Base-by-base conservation (phyloP, 2,113 vertebrate species). In the Lethenteron reissneri region DNA sequence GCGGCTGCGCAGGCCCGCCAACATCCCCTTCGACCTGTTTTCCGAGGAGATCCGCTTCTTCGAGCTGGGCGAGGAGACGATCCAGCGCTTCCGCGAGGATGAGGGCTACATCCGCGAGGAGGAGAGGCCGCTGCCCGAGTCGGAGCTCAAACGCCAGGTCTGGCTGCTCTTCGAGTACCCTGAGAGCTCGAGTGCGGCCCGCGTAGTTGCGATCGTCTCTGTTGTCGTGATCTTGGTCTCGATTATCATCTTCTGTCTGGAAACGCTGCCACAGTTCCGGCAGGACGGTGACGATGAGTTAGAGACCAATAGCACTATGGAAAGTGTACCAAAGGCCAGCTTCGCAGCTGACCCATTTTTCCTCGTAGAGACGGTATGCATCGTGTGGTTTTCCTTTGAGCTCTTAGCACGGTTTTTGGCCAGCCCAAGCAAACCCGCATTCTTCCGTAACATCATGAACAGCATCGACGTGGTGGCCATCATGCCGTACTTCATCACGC, bases 401-500 rank as follows among this genome's bases (percentile, higher is more conserved):
- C 81, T 95, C 9, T 56, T 84, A 3, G 82, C 90, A 58, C 85
- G 90, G 14, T 83, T 95, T 14, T 4, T 72, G 11, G 80, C 82
- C 57, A 81, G 83, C 12, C 90, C 90, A 0, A 92, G 82, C 80
- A 95, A 95, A 74, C 56, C 78, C 0, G 75, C 76, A 58, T 92
- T 95, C 81, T 92, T 92, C 80, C 88, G 87, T 75, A 85, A 88
- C 25, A 83, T 89, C 76, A 92, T 95, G 89, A 95, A 95, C 83
- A 82, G 85, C 77, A 95, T 95, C 56, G 90, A 95, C 77, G 84
- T 90, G 71, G 83, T 92, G 70, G 89, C 90, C 74, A 95, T 95
- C 79, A 79, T 89, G 74, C 90, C 90, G 8, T 95, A 88, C 71
- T 95, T 92, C 21, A 84, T 92, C 72, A 85, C 90, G 0, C 74